These are phyloP conservation scores for Pissodes strobi DNA, from an alignment of 1,140 invertebrate genomes.

Conservation along the genomic window DNA sequence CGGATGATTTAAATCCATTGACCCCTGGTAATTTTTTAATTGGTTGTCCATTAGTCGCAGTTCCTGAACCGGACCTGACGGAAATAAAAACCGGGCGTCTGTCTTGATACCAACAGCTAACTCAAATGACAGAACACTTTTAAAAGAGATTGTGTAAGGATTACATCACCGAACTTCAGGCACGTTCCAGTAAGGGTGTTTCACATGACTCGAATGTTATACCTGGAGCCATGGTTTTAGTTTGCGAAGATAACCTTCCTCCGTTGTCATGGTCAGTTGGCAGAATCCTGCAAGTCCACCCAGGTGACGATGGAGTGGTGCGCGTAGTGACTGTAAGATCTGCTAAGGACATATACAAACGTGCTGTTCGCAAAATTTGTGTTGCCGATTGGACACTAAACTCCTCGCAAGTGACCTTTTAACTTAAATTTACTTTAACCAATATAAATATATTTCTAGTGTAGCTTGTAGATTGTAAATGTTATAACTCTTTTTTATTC, in stretches of 20 bases:
- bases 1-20: conserved; percentile 34
- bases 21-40: conserved; percentile 42
- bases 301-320: conserved; percentile 47
- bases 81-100: conserved; percentile 1
- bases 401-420: background rate
- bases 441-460: background rate
- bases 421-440: background rate
- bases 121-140: conserved; percentile 40
- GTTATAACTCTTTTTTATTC: background rate
- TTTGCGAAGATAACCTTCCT: conserved; percentile 40
- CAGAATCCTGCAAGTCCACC: conserved; percentile 51
- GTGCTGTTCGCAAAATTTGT: background rate
- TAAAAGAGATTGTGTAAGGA: conserved; percentile 44
- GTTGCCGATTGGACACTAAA: background rate
- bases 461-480: background rate
- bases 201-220: conserved; percentile 30
- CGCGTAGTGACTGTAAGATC: conserved; percentile 49
- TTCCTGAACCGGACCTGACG: background rate
- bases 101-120: conserved; percentile 14
- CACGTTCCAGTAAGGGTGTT: background rate
- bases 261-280: conserved; percentile 43
- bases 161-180: too few relatives aligned
- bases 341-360: conserved; percentile 5
- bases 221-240: conserved; percentile 49
- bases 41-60: conserved; percentile 24